Evolutionary conservation across 1,140 invertebrate genomes (phyloP).

Genomic region (Drosophila ironensis): DNA sequence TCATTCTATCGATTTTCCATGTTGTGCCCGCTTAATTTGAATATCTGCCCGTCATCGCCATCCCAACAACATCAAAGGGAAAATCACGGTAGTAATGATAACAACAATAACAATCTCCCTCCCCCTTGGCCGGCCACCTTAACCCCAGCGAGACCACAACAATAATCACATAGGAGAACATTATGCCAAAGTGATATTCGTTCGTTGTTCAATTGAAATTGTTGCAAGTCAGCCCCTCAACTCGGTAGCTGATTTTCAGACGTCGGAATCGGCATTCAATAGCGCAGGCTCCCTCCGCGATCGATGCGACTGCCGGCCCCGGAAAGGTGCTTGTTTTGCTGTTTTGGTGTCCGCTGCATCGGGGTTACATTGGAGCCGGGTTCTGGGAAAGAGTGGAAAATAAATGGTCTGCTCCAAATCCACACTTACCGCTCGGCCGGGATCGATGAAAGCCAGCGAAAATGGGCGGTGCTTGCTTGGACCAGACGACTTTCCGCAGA

Average conservation of each 20-base stretch:
- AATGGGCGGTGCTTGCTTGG: constrained; percentile 67
- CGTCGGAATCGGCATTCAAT: constrained; percentile 31
- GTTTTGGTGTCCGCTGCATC: constrained; percentile 54
- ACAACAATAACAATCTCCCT: constrained; percentile 38
- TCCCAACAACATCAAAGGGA: constrained; percentile 42
- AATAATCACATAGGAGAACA: constrained; percentile 65
- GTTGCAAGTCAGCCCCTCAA: constrained; percentile 77
- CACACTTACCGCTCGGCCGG: constrained; percentile 38
- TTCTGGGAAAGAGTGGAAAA: constrained; percentile 41
- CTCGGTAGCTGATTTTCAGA: constrained; percentile 54
- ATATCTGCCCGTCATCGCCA: constrained; percentile 66
- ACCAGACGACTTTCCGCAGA: constrained; percentile 31
- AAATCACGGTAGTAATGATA: constrained; percentile 77
- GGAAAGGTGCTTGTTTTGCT: no score
- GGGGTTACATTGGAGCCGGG: constrained; percentile 13
- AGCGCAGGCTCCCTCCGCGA: constrained; percentile 11
- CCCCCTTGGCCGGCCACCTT: not conserved
- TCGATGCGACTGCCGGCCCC: constrained; percentile 39
- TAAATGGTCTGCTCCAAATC: constrained; percentile 62
- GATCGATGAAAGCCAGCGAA: constrained; percentile 75
- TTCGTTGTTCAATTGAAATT: constrained; percentile 66
- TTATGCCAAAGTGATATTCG: constrained; percentile 73
- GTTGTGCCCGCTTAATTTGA: constrained; percentile 62
- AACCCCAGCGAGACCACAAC: constrained; percentile 30
- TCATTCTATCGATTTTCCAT: constrained; percentile 78